Evolutionary conservation across 2,113 vertebrate species (phyloP).

Genomic region (Atherinomorus stipes): DNA sequence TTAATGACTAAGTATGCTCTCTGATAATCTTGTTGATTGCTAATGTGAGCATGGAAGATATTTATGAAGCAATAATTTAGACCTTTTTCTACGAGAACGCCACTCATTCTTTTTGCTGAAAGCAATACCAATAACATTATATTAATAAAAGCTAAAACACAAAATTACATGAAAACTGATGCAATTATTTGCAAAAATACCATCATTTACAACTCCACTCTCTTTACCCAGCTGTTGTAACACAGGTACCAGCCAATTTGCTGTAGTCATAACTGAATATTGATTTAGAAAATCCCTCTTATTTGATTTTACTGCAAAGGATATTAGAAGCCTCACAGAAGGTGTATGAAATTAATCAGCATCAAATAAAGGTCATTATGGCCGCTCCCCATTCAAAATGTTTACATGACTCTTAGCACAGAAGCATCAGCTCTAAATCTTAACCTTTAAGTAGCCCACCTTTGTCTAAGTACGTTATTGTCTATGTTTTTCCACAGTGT

Average conservation of each 20-base stretch:
- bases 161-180: constrained; percentile 36
- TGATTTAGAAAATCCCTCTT: constrained; percentile 75
- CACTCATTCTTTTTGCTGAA: background rate
- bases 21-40: constrained; percentile 46
- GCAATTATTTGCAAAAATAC: constrained; percentile 44
- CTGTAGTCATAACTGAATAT: constrained; percentile 79
- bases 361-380: constrained; percentile 55
- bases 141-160: constrained; percentile 28
- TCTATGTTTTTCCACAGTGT: constrained; percentile 2
- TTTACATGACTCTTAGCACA: constrained; percentile 30
- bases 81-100: constrained; percentile 16
- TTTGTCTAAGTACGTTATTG: constrained; percentile 15
- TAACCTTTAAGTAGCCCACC: constrained; percentile 10
- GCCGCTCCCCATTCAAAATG: constrained; percentile 37
- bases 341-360: constrained; percentile 79
- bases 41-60: constrained; percentile 13
- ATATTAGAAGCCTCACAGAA: constrained; percentile 75
- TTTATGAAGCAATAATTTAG: constrained; percentile 24
- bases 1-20: constrained; percentile 18
- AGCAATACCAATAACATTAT: background rate
- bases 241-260: constrained; percentile 56
- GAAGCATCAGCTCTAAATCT: constrained; percentile 12
- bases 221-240: constrained; percentile 42
- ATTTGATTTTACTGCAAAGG: constrained; percentile 73
- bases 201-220: constrained; percentile 20